A percentile compares a stretch with the other conserved stretches of the same genome.
Evolutionary conservation across 2,113 vertebrate genomes (phyloP).

Genomic region (Rhineura floridana): DNA sequence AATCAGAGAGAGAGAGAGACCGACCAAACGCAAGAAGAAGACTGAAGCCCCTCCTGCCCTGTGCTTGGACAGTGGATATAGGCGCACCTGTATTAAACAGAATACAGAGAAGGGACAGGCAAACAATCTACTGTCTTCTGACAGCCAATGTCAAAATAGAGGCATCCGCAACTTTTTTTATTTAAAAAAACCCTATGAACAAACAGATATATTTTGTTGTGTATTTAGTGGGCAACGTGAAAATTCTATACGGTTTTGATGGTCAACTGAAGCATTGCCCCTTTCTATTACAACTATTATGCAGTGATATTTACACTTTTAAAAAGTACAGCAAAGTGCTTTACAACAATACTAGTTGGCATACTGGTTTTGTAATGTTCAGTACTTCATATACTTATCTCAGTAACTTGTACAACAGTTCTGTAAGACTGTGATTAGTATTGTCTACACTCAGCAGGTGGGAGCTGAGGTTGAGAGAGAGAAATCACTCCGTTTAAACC

Average conservation of each 20-base stretch:
- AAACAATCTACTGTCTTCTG: background rate
- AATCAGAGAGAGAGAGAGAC: too few species aligned
- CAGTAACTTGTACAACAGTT: background rate
- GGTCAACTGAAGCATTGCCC: background rate
- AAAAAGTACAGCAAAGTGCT: background rate
- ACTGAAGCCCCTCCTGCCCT: background rate
- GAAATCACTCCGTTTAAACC: too few species aligned
- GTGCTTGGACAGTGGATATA: too few species aligned
- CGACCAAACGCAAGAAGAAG: too few species aligned
- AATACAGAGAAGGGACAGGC: background rate
- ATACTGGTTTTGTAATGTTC: background rate
- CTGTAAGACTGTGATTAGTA: background rate
- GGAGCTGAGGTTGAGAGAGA: too few species aligned
- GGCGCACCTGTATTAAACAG: background rate
- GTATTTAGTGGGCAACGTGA: background rate
- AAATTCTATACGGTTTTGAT: background rate
- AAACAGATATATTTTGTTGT: background rate
- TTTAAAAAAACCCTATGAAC: background rate
- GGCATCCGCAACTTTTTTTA: background rate
- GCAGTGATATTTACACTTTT: background rate
- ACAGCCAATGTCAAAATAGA: background rate
- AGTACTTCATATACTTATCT: background rate
- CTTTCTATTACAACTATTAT: background rate
- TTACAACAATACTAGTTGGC: background rate
- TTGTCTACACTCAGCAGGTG: background rate